Conservation (phyloP, 2,888 invertebrate species). For the Orthosia cruda region DNA sequence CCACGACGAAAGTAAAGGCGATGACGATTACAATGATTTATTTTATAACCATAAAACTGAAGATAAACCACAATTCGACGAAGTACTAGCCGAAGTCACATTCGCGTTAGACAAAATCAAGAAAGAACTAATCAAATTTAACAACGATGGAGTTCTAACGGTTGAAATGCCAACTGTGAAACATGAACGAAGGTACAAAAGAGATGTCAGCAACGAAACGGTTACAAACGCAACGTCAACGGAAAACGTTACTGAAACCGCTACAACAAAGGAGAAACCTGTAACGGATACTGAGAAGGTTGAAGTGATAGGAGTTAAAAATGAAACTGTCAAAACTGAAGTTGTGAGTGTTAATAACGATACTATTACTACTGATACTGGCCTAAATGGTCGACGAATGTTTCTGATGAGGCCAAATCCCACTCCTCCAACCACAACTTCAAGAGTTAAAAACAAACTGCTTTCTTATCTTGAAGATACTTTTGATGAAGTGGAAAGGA, state of each 20-base stretch:
- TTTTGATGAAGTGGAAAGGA: conserved; percentile 71
- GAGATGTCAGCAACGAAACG: conserved; percentile 31
- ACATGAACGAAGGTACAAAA: conserved; percentile 20
- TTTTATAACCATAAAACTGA: neutral
- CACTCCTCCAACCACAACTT: neutral
- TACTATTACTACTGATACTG: conserved; percentile 1
- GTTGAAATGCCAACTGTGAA: neutral
- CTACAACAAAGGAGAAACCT: conserved; percentile 6
- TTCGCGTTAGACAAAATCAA: conserved; percentile 29
- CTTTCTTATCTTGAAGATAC: conserved; percentile 71
- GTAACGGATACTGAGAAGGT: conserved; percentile 7
- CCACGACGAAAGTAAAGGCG: neutral
- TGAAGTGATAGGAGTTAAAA: neutral
- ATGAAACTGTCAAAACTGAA: neutral
- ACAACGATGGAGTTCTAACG: conserved; percentile 10
- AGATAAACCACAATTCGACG: neutral
- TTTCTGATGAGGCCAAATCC: neutral
- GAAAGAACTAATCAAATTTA: conserved; percentile 14
- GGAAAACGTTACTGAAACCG: neutral
- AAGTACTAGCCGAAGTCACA: conserved; percentile 7
- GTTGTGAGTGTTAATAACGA: conserved; percentile 1
- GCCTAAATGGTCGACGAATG: conserved; percentile 38
- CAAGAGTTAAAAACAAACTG: conserved; percentile 70
- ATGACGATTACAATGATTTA: neutral
- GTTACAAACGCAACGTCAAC: neutral